phyloP scores from a whole-genome alignment of 1,140 invertebrate species.

The Drosophila bocqueti region DNA sequence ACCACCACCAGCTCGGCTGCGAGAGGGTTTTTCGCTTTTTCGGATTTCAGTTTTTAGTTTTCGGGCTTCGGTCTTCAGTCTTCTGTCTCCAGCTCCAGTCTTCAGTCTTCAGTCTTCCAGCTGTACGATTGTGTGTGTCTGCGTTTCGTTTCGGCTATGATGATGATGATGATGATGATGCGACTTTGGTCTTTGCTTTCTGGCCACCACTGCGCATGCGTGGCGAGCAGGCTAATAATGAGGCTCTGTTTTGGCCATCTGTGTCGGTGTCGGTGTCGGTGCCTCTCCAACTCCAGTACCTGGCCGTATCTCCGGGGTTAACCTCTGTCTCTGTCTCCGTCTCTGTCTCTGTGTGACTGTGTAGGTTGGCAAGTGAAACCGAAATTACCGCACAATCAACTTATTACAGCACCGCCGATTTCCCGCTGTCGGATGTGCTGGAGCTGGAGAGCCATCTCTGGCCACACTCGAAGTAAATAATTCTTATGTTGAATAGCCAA shows the following conservation, averaged over 20 bases:
- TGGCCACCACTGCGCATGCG: constrained; percentile 65
- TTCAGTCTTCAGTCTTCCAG: constrained; percentile 7
- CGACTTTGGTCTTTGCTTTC: constrained; percentile 62
- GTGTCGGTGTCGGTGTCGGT: constrained; percentile 23
- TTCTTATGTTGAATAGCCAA: no score
- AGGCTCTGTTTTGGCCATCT: constrained; percentile 34
- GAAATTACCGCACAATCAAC: constrained; percentile 85
- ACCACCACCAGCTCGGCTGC: constrained; percentile 44
- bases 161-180: constrained; percentile 60
- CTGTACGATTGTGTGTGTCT: constrained; percentile 9
- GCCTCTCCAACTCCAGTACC: constrained; percentile 8
- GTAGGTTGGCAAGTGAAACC: constrained; percentile 75
- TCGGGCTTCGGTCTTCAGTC: not conserved
- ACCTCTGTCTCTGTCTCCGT: not conserved
- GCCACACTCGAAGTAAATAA: not conserved
- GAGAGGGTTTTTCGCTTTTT: constrained; percentile 52
- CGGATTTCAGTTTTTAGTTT: constrained; percentile 13
- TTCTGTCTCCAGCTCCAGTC: constrained; percentile 3
- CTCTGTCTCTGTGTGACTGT: constrained; percentile 17
- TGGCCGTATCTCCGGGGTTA: constrained; percentile 18
- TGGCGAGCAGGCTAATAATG: constrained; percentile 78
- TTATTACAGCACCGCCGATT: constrained; percentile 81
- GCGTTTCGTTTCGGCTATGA: constrained; percentile 25
- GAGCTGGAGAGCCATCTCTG: constrained; percentile 40
- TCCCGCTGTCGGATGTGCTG: constrained; percentile 74